These are phyloP conservation scores for Oxycera nigricornis DNA, from an alignment of 2,888 invertebrate species.

Conservation along the genomic window DNA sequence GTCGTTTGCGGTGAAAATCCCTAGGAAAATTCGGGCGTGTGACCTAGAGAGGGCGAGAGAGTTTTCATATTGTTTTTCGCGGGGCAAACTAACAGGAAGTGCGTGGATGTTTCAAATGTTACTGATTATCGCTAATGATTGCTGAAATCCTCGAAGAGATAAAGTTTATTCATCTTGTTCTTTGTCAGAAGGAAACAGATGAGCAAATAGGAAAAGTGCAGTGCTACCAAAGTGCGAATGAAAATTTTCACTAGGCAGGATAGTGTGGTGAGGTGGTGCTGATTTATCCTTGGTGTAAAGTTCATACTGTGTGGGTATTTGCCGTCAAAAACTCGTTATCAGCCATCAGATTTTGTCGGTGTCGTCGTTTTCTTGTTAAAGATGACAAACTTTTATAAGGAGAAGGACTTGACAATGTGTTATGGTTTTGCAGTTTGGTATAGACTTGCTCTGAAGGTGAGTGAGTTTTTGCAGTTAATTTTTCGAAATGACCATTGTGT, in stretches of 20 bases:
- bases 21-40: constrained; percentile 22
- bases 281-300: constrained; percentile 31
- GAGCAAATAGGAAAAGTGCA: neutral
- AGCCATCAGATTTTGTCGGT: constrained; percentile 1
- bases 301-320: neutral
- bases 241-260: constrained; percentile 9
- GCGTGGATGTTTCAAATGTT: neutral
- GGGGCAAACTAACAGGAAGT: neutral
- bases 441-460: no score
- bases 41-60: neutral
- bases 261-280: constrained; percentile 32
- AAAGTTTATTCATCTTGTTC: neutral
- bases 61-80: neutral
- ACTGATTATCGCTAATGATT: neutral
- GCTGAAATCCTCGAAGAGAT: neutral
- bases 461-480: no score
- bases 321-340: constrained; percentile 37
- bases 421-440: neutral
- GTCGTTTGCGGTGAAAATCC: neutral
- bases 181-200: no score
- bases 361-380: neutral
- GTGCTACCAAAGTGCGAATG: neutral
- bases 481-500: no score
- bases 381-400: constrained; percentile 21
- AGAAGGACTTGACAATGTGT: constrained; percentile 18